Conservation (phyloP, 2,888 invertebrate species). For the Philaethria dido region DNA sequence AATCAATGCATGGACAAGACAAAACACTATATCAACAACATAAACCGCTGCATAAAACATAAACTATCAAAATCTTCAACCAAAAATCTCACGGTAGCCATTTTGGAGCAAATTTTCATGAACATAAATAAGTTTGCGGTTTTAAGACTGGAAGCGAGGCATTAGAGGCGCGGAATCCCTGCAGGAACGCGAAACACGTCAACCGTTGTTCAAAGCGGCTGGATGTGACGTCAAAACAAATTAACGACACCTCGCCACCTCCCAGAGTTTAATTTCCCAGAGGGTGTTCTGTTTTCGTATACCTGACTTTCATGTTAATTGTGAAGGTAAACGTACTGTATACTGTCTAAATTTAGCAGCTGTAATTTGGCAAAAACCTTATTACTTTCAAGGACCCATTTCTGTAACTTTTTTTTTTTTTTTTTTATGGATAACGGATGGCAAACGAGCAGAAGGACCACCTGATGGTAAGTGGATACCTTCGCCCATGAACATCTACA, state of each 20-base stretch:
- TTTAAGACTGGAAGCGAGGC: constrained; percentile 36
- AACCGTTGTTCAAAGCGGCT: constrained; percentile 29
- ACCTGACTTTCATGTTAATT: constrained; percentile 30
- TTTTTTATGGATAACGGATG: too few species aligned
- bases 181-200: constrained; percentile 37
- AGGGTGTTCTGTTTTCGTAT: constrained; percentile 60
- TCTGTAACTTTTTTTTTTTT: not conserved
- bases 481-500: too few species aligned
- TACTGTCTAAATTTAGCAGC: constrained; percentile 35
- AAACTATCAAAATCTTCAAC: constrained; percentile 11
- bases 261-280: constrained; percentile 77
- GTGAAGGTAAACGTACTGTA: constrained; percentile 27
- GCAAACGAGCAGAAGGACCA: too few species aligned
- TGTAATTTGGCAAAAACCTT: constrained; percentile 31
- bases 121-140: constrained; percentile 36
- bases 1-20: not conserved
- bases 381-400: not conserved
- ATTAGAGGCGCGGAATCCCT: constrained; percentile 33
- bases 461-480: too few species aligned
- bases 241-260: constrained; percentile 66
- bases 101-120: constrained; percentile 34
- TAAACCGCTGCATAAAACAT: constrained; percentile 1
- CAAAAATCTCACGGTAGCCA: constrained; percentile 18
- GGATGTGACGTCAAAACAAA: constrained; percentile 64
- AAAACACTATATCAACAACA: not conserved